These are phyloP conservation scores for Heteractis magnifica DNA, from an alignment of 92 coral and sea anemone species.

Conservation along the genomic window DNA sequence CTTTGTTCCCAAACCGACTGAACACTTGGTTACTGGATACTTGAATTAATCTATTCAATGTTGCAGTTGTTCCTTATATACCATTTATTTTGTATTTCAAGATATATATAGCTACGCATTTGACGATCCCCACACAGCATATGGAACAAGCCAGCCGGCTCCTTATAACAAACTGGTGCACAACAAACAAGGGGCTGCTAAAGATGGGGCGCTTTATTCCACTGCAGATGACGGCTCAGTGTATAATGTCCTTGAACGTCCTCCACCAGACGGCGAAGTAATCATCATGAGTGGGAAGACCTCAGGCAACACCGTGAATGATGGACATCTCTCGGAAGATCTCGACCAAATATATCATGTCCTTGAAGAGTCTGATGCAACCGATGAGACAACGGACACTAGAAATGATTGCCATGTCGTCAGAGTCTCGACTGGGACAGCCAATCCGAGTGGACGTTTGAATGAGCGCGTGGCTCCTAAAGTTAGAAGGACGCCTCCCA, in stretches of 20 bases:
- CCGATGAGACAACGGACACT: not conserved
- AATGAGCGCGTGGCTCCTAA: not conserved
- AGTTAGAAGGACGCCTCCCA: not conserved
- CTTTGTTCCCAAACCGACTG: no score
- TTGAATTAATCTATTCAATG: no score
- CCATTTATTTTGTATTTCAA: not conserved
- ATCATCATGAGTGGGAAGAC: not conserved
- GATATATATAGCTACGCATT: not conserved
- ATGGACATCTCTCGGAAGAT: not conserved
- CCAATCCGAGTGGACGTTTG: not conserved
- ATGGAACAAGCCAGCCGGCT: not conserved
- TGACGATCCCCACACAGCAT: conserved; percentile 1
- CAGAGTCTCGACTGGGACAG: not conserved
- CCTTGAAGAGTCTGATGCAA: not conserved
- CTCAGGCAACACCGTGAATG: not conserved
- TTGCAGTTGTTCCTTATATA: no score
- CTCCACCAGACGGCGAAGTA: not conserved
- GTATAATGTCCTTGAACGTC: conserved; percentile 11
- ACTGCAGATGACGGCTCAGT: not conserved
- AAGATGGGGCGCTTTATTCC: not conserved
- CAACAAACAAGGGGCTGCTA: not conserved
- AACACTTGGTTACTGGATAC: no score
- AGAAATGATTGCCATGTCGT: not conserved
- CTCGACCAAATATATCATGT: not conserved
- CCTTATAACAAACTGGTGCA: not conserved